Evolutionary conservation across 2,888 invertebrate species (phyloP), one percentile per base, ranked within the genome.

Genomic region (Amitus sp.): DNA sequence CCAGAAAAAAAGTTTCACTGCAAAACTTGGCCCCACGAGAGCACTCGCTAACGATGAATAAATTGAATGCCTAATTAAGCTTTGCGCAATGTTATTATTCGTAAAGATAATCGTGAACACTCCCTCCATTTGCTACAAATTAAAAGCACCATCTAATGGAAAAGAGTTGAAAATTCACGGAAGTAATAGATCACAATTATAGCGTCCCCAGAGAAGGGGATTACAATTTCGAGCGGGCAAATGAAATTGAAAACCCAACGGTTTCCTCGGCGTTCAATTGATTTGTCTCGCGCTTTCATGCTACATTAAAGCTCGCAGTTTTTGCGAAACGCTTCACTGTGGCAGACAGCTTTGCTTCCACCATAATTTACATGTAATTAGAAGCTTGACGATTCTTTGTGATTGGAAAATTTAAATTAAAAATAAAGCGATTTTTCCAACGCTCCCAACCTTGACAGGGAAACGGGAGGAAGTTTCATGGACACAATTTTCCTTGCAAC

Each of bases 161-260:
- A 46, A 48, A 39, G 56, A 33, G 53, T 52, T 46, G 20, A 48
- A 53, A 52, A 49, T 56, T 48, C 55, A 20, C n/a, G 52, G 52
- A 53, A 46, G 42, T 52, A 28, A 60, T 60, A 43, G 49, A 54
- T 60, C 50, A 54, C 40, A 54, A 49, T 54, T 54, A 49, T 53
- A 53, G 17, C 42, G 47, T 55, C 60, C 50, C 54, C 13, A 7
- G 60, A 47, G 60, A 50, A 33, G 28, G 33, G 33, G 20, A 39
- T 47, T 45, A 46, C 49, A 53, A 40, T 59, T 52, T 46, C 33
- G 45, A 43, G 15, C 27, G 30, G 28, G 53, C 47, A 54, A 50
- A 50, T 50, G 33, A 60, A 54, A 60, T 54, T 54, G 42, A 47
- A 53, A 58, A 47, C 15, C 33, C 47, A 42, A 19, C 40, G 19